Base-by-base conservation (phyloP, 2,113 vertebrate genomes). In the Crypturellus undulatus region DNA sequence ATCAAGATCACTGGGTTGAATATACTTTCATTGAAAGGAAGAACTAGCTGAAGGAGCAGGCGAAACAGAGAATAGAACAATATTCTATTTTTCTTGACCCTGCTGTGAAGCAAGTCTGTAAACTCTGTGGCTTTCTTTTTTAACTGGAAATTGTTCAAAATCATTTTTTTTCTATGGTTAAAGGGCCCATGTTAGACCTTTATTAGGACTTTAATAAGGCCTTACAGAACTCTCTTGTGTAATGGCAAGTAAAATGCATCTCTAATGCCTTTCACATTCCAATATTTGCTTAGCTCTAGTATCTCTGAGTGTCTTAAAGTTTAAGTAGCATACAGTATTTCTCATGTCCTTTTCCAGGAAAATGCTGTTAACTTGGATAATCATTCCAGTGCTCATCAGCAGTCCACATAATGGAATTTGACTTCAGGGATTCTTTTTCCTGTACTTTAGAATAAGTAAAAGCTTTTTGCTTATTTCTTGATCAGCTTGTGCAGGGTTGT, bases 161-260 rank as follows among this genome's bases (percentile, higher is more conserved):
- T 21, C 43, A 54, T 21, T 43, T 63, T 28, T 88, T 65, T 86
- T 14, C 36, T 34, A 76, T 36, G 76, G 51, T 77, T 49, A 77
- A 69, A 94, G 45, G 36, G 69, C 52, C 43, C 5, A 1, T 67
- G 13, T 72, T 38, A 70, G 24, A 65, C 49, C 78, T 87, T 82
- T 71, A 25, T 75, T 80, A 60, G 56, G 18, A 24, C 65, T 73
- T 85, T 21, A 42, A 70, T 77, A 86, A 75, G 56, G 77, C 19
- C 92, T 92, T 86, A 90, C 93, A 86, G 76, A 92, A 92, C 90
- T 88, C 30, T 8, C 75, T 78, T 83, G 10, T 86, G 28, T 69
- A 68, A 92, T 59, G 59, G 40, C 62, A 78, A 30, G 40, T 56
- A 13, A 90, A 85, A 45, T 79, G 9, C 21, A 70, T n/a, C 28